A percentile compares a stretch with the other conserved stretches of the same genome.
Conservation (phyloP, 2,888 invertebrate genomes). For the Craniophora ligustri region DNA sequence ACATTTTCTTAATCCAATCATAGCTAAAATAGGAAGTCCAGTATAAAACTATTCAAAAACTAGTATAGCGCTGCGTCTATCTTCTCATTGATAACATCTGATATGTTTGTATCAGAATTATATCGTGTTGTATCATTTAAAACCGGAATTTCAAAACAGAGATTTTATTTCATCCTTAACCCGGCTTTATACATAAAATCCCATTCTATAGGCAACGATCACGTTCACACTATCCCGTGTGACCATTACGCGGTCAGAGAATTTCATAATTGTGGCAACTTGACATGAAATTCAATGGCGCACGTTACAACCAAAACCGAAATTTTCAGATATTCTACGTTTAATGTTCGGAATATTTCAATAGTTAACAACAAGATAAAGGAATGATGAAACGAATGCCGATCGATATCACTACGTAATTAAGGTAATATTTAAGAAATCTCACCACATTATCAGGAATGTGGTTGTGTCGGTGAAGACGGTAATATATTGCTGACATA, state of each 20-base stretch:
- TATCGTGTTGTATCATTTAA: background rate
- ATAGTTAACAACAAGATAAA: slow-evolving; percentile 64
- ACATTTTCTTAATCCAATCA: no score
- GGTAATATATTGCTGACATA: slow-evolving; percentile 86
- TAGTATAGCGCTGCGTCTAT: no score
- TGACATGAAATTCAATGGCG: slow-evolving; percentile 34
- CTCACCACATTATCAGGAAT: slow-evolving; percentile 80
- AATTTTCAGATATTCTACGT: slow-evolving; percentile 51
- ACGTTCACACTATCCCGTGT: slow-evolving; percentile 29
- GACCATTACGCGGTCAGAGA: slow-evolving; percentile 36
- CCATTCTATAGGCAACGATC: slow-evolving; percentile 18
- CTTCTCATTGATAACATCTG: no score
- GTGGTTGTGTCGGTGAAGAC: slow-evolving; percentile 75
- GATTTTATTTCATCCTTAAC: background rate
- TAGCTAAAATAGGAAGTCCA: background rate
- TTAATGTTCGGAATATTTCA: slow-evolving; percentile 63
- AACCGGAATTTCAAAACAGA: background rate
- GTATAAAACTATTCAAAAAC: background rate
- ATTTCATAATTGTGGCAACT: slow-evolving; percentile 37
- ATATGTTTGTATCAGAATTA: no score
- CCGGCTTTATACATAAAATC: slow-evolving; percentile 11
- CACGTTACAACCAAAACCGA: slow-evolving; percentile 33
- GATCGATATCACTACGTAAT: slow-evolving; percentile 84
- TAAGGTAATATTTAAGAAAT: slow-evolving; percentile 84
- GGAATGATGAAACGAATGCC: slow-evolving; percentile 76